Evolutionary conservation across 2,113 vertebrate genomes (phyloP).

Genomic region (Strigops habroptila): DNA sequence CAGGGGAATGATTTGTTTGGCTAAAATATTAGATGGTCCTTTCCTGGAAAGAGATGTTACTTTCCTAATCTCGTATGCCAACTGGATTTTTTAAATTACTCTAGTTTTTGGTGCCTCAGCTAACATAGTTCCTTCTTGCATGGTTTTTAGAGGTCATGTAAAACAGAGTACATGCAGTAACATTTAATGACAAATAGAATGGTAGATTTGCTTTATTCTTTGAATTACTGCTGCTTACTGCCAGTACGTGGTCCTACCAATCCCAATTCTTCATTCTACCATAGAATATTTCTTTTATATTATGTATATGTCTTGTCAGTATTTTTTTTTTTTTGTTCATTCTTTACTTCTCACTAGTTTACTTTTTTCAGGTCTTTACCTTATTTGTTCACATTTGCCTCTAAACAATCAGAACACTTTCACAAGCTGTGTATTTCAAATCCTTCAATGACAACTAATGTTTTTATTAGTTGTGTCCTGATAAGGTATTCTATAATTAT

Average conservation of each 20-base stretch:
- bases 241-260: neutral
- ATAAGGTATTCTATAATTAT: slow-evolving; percentile 32
- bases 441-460: neutral
- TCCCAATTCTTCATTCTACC: neutral
- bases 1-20: neutral
- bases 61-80: neutral
- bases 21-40: neutral
- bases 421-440: neutral
- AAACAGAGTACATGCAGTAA: neutral
- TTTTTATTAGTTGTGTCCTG: slow-evolving; percentile 35
- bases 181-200: neutral
- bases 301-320: neutral
- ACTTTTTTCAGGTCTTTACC: neutral
- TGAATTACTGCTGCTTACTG: neutral
- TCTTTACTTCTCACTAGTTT: neutral
- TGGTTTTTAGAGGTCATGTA: neutral
- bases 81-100: neutral
- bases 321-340: neutral
- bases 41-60: neutral
- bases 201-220: neutral
- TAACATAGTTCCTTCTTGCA: neutral
- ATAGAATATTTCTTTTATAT: neutral
- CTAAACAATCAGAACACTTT: neutral
- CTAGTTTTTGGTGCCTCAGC: neutral
- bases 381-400: neutral